Base-by-base conservation (phyloP, 2,113 vertebrate genomes). In the Catharus bicknelli region DNA sequence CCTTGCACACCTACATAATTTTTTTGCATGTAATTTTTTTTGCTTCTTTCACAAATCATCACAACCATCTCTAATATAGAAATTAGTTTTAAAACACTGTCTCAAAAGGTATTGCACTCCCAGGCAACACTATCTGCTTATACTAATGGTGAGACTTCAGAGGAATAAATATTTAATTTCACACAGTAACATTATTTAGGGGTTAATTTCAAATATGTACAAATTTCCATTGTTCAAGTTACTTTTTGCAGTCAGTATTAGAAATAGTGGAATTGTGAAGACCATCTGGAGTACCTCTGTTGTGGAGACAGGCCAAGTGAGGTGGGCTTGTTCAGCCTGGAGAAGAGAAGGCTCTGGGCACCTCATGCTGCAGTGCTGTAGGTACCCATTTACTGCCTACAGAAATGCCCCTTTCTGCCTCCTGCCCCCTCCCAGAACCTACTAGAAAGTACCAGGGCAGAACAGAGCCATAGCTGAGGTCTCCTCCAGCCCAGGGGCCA, bases 341-440 rank as follows among this genome's bases (percentile, higher is more conserved):
- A 61, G 54, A 9, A 14, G n/a, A 40, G 38, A 25, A 68, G 47
- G 62, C 45, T 54, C 45, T 67, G 62, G 20, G 53, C 57, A 23
- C 7, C 3, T 1, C n/a, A n/a, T 0, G 0, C 29, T 20, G 13
- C 42, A 7, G 30, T 0, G 36, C 9, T 14, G 13, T 0, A 27
- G 42, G 3, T 11, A 2, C 15, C 32, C 32, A 8, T 4, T 7
- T 6, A 9, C 23, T n/a, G 22, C 45, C 70, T 2, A 4, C 62
- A 64, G n/a, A 86, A 70, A 38, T 1, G 3, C 27, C 32, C 25
- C 12, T 7, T 58, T 23, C 32, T 38, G 25, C 27, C 63, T 42
- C 50, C 36, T 6, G 15, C 10, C 38, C 48, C 16, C 6, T 34
- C 10, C 32, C 45, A 34, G 19, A 26, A 32, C 38, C 18, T 45